Percentiles rank a stretch among this genome's conserved stretches.
Conservation (phyloP, 1,140 invertebrate species). For the Oryctes rhinoceros region DNA sequence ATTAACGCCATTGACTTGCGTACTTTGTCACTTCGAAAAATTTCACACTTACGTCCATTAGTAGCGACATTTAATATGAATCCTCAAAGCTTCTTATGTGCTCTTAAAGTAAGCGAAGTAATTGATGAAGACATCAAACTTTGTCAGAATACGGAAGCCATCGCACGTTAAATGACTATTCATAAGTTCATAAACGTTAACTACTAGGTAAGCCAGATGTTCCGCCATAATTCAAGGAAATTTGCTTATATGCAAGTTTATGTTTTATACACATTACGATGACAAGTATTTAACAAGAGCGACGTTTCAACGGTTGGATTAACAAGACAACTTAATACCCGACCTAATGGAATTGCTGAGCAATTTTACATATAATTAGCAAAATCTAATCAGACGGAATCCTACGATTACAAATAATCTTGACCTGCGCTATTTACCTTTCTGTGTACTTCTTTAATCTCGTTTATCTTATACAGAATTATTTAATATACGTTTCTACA, state of each 20-base stretch:
- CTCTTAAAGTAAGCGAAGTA: background rate
- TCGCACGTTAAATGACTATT: background rate
- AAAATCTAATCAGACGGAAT: too few species aligned
- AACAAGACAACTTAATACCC: too few species aligned
- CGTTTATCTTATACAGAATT: too few species aligned
- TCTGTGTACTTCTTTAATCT: too few species aligned
- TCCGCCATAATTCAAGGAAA: background rate
- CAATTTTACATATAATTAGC: too few species aligned
- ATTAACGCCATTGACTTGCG: background rate
- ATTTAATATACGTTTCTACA: too few species aligned
- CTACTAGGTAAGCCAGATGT: background rate
- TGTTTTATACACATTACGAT: too few species aligned
- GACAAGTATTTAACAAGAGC: too few species aligned
- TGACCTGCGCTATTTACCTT: too few species aligned
- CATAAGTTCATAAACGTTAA: background rate
- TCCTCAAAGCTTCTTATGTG: background rate
- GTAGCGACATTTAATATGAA: background rate
- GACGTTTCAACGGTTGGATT: too few species aligned
- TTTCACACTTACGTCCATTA: background rate
- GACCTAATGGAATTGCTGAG: too few species aligned
- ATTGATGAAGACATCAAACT: conserved; percentile 14
- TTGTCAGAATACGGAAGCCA: background rate
- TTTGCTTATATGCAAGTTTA: background rate
- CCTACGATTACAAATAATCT: too few species aligned
- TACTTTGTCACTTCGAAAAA: background rate